Evolutionary conservation across 2,888 invertebrate genomes (phyloP), one percentile per base, ranked within the genome.

Genomic region (Stenchaetothrips biformis): DNA sequence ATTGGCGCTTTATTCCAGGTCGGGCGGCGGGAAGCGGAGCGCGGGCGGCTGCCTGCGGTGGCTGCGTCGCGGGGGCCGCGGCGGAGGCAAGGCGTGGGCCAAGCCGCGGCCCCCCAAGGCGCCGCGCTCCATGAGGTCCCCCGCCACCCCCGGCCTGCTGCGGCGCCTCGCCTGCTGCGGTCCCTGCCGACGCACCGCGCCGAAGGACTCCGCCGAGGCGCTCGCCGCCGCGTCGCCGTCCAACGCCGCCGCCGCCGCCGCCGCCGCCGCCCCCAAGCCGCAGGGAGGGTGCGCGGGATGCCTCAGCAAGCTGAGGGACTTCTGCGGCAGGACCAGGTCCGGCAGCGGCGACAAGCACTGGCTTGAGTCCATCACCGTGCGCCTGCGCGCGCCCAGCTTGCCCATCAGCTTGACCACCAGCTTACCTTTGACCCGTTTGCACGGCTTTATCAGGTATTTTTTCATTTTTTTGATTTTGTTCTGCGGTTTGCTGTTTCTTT

Each of bases 131-230:
- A 74, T 74, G 67, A 21, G 67, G 9, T 21, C 67, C 67, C 67
- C 67, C 67, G 67, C 25, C 67, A 74, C 67, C 67, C 25, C 67
- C 67, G 67, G 67, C 21, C 25, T 74, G 67, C 67, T 74, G 67
- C 67, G 67, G 9, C 67, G 67, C 25, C 67, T 74, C 21, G 67
- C 67, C 67, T 74, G 67, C 67, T 74, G 67, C 67, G 25, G 67
- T 4, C 37, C 37, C 2, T 37, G 37, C 67, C 67, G 67, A 3
- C 67, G 67, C 67, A 74, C 67, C 67, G 67, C 67, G 21, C 67
- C 67, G 7, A 21, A 25, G 2, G 67, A 74, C 67, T 74, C 67
- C 9, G 67, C 67, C 21, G 67, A 74, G 67, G 67, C 67, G 67
- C 67, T 74, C 21, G 67, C 67, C 25, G 16, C 53, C 13, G 67